These are phyloP conservation scores for Isichthys henryi DNA, from an alignment of 2,113 vertebrate species.

Conservation along the genomic window DNA sequence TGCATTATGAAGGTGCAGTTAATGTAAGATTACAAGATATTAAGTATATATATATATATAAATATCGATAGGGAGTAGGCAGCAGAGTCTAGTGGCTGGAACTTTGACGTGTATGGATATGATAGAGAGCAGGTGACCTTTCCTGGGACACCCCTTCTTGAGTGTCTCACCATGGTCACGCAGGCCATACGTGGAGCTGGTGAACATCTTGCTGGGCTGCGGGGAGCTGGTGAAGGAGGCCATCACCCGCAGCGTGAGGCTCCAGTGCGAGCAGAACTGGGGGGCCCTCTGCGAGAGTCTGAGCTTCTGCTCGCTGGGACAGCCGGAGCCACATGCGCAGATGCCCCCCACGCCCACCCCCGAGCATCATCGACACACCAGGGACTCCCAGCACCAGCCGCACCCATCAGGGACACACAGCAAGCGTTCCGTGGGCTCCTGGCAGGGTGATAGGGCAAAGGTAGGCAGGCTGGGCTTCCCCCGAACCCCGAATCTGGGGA, in stretches of 20 bases:
- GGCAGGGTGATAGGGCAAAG: slow-evolving; percentile 51
- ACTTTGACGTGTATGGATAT: neutral
- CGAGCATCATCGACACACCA: slow-evolving; percentile 22
- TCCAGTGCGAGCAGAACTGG: slow-evolving; percentile 85
- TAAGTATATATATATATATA: neutral
- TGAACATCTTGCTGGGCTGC: slow-evolving; percentile 82
- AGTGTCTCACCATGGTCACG: neutral
- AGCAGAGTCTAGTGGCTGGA: no score
- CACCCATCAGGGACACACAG: neutral
- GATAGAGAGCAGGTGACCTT: neutral
- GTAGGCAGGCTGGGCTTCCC: slow-evolving; percentile 35
- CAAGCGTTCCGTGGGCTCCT: neutral
- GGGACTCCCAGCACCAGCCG: slow-evolving; percentile 36
- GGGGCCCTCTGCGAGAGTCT: slow-evolving; percentile 79
- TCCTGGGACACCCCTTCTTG: neutral
- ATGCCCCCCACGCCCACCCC: slow-evolving; percentile 12
- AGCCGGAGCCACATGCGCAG: slow-evolving; percentile 14
- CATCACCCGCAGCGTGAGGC: slow-evolving; percentile 66
- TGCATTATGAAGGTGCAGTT: neutral
- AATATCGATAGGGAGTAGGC: neutral
- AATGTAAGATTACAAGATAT: neutral
- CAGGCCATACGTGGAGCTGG: slow-evolving; percentile 87
- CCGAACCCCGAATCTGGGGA: slow-evolving; percentile 42
- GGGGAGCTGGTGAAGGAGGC: slow-evolving; percentile 76
- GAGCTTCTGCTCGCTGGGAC: slow-evolving; percentile 60